Base-by-base conservation (phyloP, 2,797 vertebrate genomes). In the Clarias pachynema region DNA sequence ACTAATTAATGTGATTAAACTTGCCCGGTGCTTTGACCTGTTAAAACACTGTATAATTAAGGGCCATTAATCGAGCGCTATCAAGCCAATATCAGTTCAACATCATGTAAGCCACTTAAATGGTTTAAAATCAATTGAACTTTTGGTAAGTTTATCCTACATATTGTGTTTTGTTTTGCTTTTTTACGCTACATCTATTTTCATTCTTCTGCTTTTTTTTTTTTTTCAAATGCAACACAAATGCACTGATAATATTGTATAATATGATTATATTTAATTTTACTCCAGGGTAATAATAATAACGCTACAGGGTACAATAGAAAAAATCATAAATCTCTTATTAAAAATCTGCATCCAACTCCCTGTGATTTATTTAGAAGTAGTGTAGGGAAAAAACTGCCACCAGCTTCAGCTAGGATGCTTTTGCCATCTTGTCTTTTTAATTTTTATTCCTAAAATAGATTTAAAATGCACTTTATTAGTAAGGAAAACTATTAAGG, bases 1-100 rank as follows among this genome's bases (percentile, higher is more conserved):
- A 81, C 26, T 83, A 63, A 86, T 88, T 86, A 89, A 49, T 29
- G 59, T 84, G 59, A 84, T 87, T 77, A 83, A 75, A 56, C 72
- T 65, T 62, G 34, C 83, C 66, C 60, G 49, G 79, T 69, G 81
- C 84, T 78, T 60, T 90, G 89, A 86, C 88, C 85, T 83, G 73
- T 90, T 87, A 86, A 87, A 81, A 88, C 83, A 69, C 0, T 70
- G 86, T 69, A 89, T 87, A 89, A 89, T 89, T 75, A 85, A 81
- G 84, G 79, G 68, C 81, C 86, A 89, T 88, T 86, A 88, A 91
- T 87, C 77, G 78, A 89, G 37, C 29, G 49, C 62, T 79, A 68
- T 66, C 24, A 49, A 12, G n/a, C 31, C 78, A 83, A 77, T 72
- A 49, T 40, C 49, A 77, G 16, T 81, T 24, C 57, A 66, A 40